A percentile compares a stretch with the other conserved stretches of the same genome.
phyloP scores from a whole-genome alignment of 2,888 invertebrate species.

The Luffia ferchaultella region DNA sequence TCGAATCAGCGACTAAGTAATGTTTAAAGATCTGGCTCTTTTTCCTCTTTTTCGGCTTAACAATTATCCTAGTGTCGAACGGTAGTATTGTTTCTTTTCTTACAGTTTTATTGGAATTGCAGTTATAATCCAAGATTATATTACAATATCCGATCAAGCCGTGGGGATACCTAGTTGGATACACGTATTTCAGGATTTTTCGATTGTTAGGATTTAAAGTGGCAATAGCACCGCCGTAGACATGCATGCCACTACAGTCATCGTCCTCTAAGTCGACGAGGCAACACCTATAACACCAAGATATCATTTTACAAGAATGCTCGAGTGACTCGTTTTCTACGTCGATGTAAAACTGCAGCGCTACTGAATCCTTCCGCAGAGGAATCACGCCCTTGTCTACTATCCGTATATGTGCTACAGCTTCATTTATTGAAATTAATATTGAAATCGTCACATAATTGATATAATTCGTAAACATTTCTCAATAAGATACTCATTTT shows the following conservation, averaged over 20 bases:
- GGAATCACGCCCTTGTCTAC: constrained; percentile 39
- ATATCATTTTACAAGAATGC: constrained; percentile 23
- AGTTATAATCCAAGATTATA: constrained; percentile 23
- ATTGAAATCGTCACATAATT: not conserved
- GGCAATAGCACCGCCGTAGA: constrained; percentile 21
- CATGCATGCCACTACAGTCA: constrained; percentile 26
- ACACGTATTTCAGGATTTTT: constrained; percentile 28
- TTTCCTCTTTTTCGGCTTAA: not conserved
- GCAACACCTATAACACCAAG: constrained; percentile 31
- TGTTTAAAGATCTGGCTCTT: not conserved
- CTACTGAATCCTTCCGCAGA: constrained; percentile 31
- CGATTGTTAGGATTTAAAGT: constrained; percentile 27
- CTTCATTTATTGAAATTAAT: constrained; percentile 4
- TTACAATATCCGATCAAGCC: constrained; percentile 37
- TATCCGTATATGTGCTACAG: constrained; percentile 24
- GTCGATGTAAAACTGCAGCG: constrained; percentile 38
- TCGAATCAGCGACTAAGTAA: not conserved
- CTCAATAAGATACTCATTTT: no score
- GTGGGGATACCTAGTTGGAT: constrained; percentile 32
- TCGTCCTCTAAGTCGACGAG: constrained; percentile 23
- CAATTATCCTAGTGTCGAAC: constrained; percentile 5
- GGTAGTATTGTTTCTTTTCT: not conserved
- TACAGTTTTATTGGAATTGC: not conserved
- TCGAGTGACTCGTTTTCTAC: constrained; percentile 29
- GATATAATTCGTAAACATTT: not conserved